Evolutionary conservation across 2,888 invertebrate genomes (phyloP).

Genomic region (Eugnorisma glareosa): DNA sequence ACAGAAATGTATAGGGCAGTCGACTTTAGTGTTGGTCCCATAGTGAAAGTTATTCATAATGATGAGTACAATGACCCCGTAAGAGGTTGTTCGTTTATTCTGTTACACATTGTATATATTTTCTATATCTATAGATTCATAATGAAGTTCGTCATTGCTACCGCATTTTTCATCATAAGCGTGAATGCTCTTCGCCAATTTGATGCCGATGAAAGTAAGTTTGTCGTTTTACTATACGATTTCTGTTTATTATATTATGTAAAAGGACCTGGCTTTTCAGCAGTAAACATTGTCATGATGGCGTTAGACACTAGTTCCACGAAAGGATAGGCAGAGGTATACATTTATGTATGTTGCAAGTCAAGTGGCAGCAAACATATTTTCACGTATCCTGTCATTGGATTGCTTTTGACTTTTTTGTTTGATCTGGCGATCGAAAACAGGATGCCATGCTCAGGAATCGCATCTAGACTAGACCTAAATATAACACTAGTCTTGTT

Average conservation of each 20-base stretch:
- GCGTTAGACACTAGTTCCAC: not conserved
- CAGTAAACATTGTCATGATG: not conserved
- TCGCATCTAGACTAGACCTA: no score
- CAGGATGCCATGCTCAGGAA: no score
- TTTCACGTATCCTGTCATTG: not conserved
- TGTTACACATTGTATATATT: no score
- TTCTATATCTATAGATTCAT: constrained; percentile 36
- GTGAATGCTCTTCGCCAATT: constrained; percentile 57
- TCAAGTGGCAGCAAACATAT: not conserved
- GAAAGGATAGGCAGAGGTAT: fast-evolving
- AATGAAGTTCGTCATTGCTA: constrained; percentile 73
- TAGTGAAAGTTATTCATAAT: no score
- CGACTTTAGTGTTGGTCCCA: no score
- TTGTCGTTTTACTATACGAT: not conserved
- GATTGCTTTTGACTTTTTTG: not conserved
- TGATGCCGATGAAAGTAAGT: constrained; percentile 30
- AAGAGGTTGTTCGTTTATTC: no score
- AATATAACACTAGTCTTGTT: no score
- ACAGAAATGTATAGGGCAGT: no score
- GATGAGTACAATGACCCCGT: no score
- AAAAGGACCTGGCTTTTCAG: no score
- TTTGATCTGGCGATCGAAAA: not conserved
- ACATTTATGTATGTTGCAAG: not conserved
- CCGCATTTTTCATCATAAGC: constrained; percentile 70
- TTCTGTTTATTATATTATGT: not conserved